Evolutionary conservation across 1,140 invertebrate species (phyloP).

Genomic region (Macrocentrus cingulum): DNA sequence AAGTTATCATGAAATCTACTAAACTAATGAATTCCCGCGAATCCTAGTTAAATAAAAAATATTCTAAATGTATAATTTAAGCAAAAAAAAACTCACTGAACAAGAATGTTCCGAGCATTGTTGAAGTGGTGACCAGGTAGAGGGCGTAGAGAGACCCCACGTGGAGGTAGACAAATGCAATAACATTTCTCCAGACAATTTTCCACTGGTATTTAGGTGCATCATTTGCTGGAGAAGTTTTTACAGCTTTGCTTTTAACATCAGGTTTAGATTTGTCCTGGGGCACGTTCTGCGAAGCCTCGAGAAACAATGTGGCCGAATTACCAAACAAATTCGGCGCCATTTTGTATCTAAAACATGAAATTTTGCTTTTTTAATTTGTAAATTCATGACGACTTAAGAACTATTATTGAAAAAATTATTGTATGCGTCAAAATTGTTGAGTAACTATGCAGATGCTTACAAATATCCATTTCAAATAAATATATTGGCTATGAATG

Average conservation of each 20-base stretch:
- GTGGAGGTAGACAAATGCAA: slow-evolving; percentile 69
- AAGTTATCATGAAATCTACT: no score
- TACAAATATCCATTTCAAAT: no score
- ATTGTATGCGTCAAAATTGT: no score
- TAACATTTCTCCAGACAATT: slow-evolving; percentile 74
- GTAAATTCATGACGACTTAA: no score
- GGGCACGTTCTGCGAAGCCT: slow-evolving; percentile 47
- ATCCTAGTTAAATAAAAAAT: slow-evolving; percentile 16
- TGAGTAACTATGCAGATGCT: no score
- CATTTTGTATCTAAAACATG: slow-evolving; percentile 38
- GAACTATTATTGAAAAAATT: no score
- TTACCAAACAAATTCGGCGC: slow-evolving; percentile 57
- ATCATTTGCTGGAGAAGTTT: slow-evolving; percentile 30
- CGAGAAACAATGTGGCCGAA: slow-evolving; percentile 51
- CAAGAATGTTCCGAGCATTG: slow-evolving; percentile 56
- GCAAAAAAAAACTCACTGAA: slow-evolving; percentile 59
- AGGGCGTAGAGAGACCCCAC: slow-evolving; percentile 64
- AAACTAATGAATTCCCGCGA: no score
- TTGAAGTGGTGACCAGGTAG: slow-evolving; percentile 61
- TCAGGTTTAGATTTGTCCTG: slow-evolving; percentile 33
- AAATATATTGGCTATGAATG: no score
- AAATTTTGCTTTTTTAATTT: no score
- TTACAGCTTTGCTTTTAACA: background rate
- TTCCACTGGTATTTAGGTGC: slow-evolving; percentile 59
- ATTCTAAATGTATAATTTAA: background rate